phyloP scores from a whole-genome alignment of 2,113 vertebrate species.

The Ceyx margarethae region DNA sequence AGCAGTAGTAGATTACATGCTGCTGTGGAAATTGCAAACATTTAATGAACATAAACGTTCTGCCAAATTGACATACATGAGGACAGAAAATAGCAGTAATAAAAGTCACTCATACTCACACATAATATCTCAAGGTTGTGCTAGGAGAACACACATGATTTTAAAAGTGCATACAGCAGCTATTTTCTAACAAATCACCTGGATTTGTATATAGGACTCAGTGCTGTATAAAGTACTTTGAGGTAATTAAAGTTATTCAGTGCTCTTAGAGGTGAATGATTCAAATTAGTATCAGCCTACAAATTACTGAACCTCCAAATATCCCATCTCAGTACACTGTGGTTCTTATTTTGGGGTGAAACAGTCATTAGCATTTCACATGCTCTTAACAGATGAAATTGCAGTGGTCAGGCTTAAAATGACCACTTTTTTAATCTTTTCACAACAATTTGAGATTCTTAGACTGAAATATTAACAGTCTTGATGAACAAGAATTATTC shows the following conservation, averaged over 20 bases:
- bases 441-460: constrained; percentile 13
- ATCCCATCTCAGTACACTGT: neutral
- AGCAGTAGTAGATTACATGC: neutral
- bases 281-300: neutral
- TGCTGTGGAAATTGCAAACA: neutral
- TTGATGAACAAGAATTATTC: constrained; percentile 73
- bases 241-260: neutral
- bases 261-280: neutral
- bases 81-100: neutral
- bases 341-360: neutral
- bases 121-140: neutral
- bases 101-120: neutral
- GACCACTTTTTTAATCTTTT: constrained; percentile 39
- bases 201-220: neutral
- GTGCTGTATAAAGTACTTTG: neutral
- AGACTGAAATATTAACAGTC: constrained; percentile 69
- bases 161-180: neutral
- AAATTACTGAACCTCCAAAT: neutral
- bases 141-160: neutral
- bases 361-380: neutral
- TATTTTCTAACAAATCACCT: neutral
- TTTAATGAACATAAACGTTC: constrained; percentile 30
- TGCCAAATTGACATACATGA: neutral
- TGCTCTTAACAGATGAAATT: neutral
- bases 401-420: constrained; percentile 13